Percentiles rank a stretch among this genome's conserved stretches.
These are phyloP conservation scores for Xanthorhoe spadicearia DNA, from an alignment of 2,888 invertebrate genomes.

Conservation along the genomic window DNA sequence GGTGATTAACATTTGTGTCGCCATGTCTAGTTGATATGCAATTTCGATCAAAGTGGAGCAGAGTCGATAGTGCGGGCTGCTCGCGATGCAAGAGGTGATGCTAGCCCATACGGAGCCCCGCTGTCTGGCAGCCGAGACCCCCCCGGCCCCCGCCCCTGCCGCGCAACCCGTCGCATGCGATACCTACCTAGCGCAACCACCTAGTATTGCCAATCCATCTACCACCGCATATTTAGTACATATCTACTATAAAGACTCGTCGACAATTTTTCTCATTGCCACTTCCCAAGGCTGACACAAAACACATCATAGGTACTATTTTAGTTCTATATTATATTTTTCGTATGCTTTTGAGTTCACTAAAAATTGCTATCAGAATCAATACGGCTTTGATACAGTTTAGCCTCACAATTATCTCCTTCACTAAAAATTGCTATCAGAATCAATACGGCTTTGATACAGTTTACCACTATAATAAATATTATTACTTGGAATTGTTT, in stretches of 20 bases:
- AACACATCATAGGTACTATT: slow-evolving; percentile 52
- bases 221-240: slow-evolving; percentile 61
- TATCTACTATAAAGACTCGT: slow-evolving; percentile 51
- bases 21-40: slow-evolving; percentile 63
- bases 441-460: slow-evolving; percentile 4
- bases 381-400: slow-evolving; percentile 1
- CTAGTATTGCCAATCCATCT: slow-evolving; percentile 70
- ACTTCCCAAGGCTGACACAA: slow-evolving; percentile 57
- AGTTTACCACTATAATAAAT: neutral
- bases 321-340: slow-evolving; percentile 42
- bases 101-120: slow-evolving; percentile 84
- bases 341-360: slow-evolving; percentile 16
- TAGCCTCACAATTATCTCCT: slow-evolving; percentile 10
- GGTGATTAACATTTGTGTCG: slow-evolving; percentile 49
- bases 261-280: slow-evolving; percentile 62
- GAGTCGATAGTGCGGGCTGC: slow-evolving; percentile 73
- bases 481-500: too few species aligned
- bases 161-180: slow-evolving; percentile 54
- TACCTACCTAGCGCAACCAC: slow-evolving; percentile 68
- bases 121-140: slow-evolving; percentile 80
- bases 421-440: slow-evolving; percentile 6
- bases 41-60: slow-evolving; percentile 78
- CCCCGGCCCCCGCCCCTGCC: slow-evolving; percentile 47
- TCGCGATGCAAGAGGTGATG: slow-evolving; percentile 80
- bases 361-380: slow-evolving; percentile 8